Evolutionary conservation across 2,113 vertebrate genomes (phyloP).

Genomic region (Hemicordylus capensis): DNA sequence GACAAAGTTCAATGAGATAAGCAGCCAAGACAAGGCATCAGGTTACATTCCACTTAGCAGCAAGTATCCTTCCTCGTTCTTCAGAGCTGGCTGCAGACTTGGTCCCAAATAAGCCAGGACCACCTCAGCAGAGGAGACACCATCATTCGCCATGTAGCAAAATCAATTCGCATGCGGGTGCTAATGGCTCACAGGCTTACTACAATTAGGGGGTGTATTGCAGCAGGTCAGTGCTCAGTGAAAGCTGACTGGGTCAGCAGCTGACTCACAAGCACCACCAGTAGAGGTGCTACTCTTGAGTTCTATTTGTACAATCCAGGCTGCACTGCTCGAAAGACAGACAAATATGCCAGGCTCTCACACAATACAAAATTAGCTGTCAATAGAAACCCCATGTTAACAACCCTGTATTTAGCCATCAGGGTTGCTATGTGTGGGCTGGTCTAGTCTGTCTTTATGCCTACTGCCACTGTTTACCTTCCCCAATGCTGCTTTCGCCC

Average conservation of each 20-base stretch:
- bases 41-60: accelerated
- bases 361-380: background rate
- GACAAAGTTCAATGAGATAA: constrained; percentile 54
- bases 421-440: background rate
- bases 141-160: background rate
- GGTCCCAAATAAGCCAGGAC: background rate
- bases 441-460: background rate
- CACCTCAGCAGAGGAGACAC: background rate
- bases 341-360: background rate
- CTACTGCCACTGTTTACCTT: background rate
- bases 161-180: background rate
- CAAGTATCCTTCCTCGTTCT: background rate
- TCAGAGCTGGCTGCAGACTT: background rate
- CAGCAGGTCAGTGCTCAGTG: background rate
- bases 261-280: background rate
- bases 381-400: background rate
- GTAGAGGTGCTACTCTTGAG: background rate
- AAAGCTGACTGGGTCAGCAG: background rate
- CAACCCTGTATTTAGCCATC: background rate
- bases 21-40: constrained; percentile 10
- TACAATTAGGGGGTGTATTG: background rate
- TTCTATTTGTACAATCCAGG: background rate
- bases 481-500: background rate
- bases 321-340: background rate
- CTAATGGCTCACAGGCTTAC: background rate